These are phyloP conservation scores for Tympanuchus pallidicinctus DNA, from an alignment of 2,113 vertebrate genomes.

Conservation along the genomic window DNA sequence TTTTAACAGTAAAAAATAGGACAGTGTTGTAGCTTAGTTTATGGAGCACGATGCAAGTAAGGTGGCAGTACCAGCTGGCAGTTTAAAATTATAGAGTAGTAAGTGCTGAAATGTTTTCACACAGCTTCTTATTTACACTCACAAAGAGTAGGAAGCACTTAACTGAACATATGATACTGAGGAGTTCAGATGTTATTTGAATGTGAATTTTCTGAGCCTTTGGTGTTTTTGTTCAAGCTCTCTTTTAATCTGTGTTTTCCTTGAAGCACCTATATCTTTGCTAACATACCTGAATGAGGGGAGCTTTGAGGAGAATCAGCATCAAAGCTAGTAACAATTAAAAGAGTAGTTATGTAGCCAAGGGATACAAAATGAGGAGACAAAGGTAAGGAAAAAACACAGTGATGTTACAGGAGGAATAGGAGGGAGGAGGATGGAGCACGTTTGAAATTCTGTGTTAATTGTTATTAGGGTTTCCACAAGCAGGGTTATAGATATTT, in stretches of 20 bases:
- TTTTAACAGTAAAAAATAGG: background rate
- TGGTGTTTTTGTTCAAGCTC: background rate
- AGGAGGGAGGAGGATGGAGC: background rate
- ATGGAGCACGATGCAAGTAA: background rate
- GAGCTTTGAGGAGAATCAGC: too few species aligned
- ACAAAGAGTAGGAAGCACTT: background rate
- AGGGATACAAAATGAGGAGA: too few species aligned
- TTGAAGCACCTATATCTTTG: background rate
- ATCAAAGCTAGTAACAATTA: too few species aligned
- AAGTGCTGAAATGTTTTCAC: background rate
- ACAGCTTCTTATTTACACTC: background rate
- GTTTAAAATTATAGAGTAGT: background rate
- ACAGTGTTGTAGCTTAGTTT: background rate
- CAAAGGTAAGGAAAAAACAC: background rate
- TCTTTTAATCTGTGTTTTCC: background rate
- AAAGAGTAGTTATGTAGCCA: too few species aligned
- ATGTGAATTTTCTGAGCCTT: background rate
- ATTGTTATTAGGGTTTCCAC: background rate
- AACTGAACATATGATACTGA: background rate
- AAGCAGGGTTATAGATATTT: background rate
- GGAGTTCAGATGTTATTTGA: background rate
- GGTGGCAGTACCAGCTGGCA: background rate
- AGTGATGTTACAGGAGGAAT: background rate
- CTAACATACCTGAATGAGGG: background rate
- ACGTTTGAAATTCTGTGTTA: background rate